phyloP scores from a whole-genome alignment of 2,888 invertebrate genomes.

The Tigriopus californicus region DNA sequence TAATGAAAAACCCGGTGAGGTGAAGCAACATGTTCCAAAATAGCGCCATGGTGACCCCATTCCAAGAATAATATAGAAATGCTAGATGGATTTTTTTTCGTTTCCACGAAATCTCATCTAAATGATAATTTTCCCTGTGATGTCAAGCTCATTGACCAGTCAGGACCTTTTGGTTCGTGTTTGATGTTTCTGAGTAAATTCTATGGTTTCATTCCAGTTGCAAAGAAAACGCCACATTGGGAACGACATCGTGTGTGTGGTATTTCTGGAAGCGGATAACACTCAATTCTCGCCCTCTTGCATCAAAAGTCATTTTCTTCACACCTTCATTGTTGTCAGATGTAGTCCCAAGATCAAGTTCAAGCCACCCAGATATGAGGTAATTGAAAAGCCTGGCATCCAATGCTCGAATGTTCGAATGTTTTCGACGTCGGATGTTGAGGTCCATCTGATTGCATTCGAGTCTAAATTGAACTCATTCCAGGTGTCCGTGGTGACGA shows the following conservation, averaged over 20 bases:
- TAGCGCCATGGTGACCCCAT: too few relatives aligned
- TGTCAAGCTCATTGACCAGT: too few relatives aligned
- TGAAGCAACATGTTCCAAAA: too few relatives aligned
- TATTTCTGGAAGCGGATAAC: slow-evolving; percentile 79
- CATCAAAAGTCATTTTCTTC: slow-evolving; percentile 83
- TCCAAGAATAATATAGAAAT: too few relatives aligned
- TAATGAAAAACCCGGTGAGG: too few relatives aligned
- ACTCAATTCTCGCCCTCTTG: slow-evolving; percentile 80
- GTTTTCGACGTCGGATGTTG: background rate
- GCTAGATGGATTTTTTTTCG: too few relatives aligned
- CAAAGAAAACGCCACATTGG: slow-evolving; percentile 84
- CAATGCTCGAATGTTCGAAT: too few relatives aligned
- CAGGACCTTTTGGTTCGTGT: background rate
- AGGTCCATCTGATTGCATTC: background rate
- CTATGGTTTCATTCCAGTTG: slow-evolving; percentile 30
- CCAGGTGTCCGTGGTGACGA: slow-evolving; percentile 65
- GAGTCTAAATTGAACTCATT: background rate
- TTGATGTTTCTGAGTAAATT: background rate
- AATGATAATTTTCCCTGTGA: background rate
- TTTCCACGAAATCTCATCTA: too few relatives aligned
- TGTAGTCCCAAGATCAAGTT: slow-evolving; percentile 69
- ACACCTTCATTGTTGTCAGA: slow-evolving; percentile 77
- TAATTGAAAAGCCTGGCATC: slow-evolving; percentile 17
- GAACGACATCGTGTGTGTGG: slow-evolving; percentile 85
- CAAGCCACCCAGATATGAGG: slow-evolving; percentile 66